These are phyloP conservation scores for Buathra laborator DNA, from an alignment of 2,888 invertebrate species.

Conservation along the genomic window DNA sequence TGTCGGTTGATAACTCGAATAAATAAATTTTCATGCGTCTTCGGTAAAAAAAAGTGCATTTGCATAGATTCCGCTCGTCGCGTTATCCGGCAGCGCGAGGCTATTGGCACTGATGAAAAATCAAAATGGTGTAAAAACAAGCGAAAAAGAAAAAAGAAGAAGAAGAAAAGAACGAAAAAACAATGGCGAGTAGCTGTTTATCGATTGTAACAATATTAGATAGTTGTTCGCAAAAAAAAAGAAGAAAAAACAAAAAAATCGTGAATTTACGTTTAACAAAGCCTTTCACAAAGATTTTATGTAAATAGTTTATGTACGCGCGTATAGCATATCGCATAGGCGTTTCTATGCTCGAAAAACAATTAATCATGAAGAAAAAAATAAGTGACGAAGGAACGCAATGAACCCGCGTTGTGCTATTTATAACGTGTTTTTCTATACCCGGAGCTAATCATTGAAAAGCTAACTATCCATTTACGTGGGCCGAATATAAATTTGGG, in stretches of 20 bases:
- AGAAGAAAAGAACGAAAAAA: conserved; percentile 67
- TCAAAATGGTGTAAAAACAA: conserved; percentile 74
- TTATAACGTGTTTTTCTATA: conserved; percentile 56
- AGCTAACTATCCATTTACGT: conserved; percentile 47
- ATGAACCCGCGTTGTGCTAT: conserved; percentile 32
- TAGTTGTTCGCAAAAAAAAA: conserved; percentile 72
- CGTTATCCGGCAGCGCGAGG: conserved; percentile 2
- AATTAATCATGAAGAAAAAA: conserved; percentile 27
- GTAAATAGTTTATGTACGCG: conserved; percentile 76
- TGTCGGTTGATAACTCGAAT: conserved; percentile 79
- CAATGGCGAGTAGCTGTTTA: conserved; percentile 78
- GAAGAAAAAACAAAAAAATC: conserved; percentile 44
- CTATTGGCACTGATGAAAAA: conserved; percentile 73
- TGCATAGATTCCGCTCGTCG: conserved; percentile 67
- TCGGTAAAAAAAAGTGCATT: conserved; percentile 46
- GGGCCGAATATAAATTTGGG: conserved; percentile 38
- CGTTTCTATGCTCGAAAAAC: conserved; percentile 46
- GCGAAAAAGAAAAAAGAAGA: conserved; percentile 30
- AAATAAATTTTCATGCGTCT: conserved; percentile 58
- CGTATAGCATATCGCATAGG: conserved; percentile 53
- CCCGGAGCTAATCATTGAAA: conserved; percentile 53
- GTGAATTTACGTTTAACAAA: conserved; percentile 76
- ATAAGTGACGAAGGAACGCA: background rate
- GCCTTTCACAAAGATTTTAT: conserved; percentile 82
- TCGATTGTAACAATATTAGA: conserved; percentile 77